A percentile compares a stretch with the other conserved stretches of the same genome.
phyloP scores from a whole-genome alignment of 2,888 invertebrate genomes.

The Isotomurus palustris region DNA sequence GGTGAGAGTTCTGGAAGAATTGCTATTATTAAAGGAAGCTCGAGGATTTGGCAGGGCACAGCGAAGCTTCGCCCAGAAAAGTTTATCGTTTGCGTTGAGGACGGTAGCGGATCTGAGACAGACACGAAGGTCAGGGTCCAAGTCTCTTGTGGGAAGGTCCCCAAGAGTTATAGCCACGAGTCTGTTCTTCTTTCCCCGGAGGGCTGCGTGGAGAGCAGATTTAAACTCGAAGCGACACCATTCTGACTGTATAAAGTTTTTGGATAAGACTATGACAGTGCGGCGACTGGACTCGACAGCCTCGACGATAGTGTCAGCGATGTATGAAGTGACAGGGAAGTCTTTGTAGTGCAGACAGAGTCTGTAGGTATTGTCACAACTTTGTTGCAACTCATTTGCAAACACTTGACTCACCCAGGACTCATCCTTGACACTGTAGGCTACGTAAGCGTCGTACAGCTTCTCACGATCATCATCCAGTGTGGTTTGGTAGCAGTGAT shows the following conservation, averaged over 20 bases:
- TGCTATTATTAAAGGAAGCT: constrained; percentile 19
- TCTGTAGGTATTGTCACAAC: constrained; percentile 68
- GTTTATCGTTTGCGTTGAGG: constrained; percentile 88
- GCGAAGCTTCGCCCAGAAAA: constrained; percentile 94
- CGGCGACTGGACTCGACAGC: constrained; percentile 86
- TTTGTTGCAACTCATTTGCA: constrained; percentile 77
- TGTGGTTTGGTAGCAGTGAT: constrained; percentile 79
- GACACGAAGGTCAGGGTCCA: constrained; percentile 83
- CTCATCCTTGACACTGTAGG: constrained; percentile 90
- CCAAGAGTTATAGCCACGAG: constrained; percentile 86
- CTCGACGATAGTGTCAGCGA: constrained; percentile 86
- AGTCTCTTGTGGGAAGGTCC: constrained; percentile 79
- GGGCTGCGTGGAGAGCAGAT: constrained; percentile 67
- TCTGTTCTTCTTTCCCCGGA: constrained; percentile 62
- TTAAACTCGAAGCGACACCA: constrained; percentile 95
- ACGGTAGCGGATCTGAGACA: constrained; percentile 76
- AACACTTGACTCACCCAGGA: constrained; percentile 83
- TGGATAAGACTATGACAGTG: constrained; percentile 83
- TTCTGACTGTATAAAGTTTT: constrained; percentile 83
- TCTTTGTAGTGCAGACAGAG: constrained; percentile 89
- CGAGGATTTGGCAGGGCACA: constrained; percentile 81
- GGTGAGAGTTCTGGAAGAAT: constrained; percentile 19
- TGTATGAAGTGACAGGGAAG: constrained; percentile 79
- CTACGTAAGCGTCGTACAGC: constrained; percentile 90
- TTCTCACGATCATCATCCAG: constrained; percentile 54